Conservation (phyloP, 2,797 vertebrate genomes). For the Micrastur ruficollis region DNA sequence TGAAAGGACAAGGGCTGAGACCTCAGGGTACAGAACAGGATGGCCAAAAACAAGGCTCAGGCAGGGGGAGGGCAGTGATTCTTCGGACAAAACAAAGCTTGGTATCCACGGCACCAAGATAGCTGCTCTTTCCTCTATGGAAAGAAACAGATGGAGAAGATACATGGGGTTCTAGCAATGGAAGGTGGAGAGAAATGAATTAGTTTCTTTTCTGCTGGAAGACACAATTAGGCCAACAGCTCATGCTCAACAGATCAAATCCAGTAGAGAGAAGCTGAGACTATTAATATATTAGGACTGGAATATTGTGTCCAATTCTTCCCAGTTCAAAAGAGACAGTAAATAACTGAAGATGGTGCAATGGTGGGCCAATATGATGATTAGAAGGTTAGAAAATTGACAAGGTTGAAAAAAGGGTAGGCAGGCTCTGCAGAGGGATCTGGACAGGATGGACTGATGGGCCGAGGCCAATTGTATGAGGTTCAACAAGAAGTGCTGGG, state of each 20-base stretch:
- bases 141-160: background rate
- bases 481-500: too few relatives aligned
- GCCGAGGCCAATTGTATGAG: too few relatives aligned
- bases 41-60: background rate
- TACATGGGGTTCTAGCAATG: background rate
- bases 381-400: background rate
- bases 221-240: background rate
- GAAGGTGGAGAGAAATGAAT: background rate
- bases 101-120: background rate
- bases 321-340: background rate
- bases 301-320: background rate
- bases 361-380: background rate
- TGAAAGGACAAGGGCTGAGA: background rate
- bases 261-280: background rate
- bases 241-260: background rate
- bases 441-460: too few relatives aligned
- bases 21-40: background rate
- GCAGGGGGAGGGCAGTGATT: background rate
- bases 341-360: background rate
- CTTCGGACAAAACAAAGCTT: background rate
- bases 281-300: background rate
- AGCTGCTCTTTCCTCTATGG: background rate
- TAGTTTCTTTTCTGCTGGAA: background rate
- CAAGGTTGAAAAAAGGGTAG: background rate
- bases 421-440: too few relatives aligned